Conservation (phyloP, 2,888 invertebrate species). For the Epirrhoe alternata region DNA sequence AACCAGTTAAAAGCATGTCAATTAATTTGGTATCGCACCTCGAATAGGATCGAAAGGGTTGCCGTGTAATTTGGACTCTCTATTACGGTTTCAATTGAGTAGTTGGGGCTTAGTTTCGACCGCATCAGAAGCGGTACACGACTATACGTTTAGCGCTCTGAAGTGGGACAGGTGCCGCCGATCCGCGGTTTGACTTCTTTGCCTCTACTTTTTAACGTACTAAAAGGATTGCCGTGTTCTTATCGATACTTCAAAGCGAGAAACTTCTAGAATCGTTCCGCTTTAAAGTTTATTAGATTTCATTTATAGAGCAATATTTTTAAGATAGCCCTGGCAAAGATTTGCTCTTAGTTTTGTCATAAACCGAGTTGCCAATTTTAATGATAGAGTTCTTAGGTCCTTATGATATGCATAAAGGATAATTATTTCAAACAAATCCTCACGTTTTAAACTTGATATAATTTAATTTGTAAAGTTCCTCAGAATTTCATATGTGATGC, state of each 20-base stretch:
- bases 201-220: conserved; percentile 71
- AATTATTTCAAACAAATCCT: background rate
- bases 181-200: conserved; percentile 70
- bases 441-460: background rate
- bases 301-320: conserved; percentile 17
- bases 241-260: conserved; percentile 67
- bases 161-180: conserved; percentile 47
- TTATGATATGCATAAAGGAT: background rate
- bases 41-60: conserved; percentile 75
- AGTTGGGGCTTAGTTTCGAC: conserved; percentile 78
- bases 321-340: background rate
- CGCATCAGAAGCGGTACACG: conserved; percentile 75
- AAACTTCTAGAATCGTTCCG: conserved; percentile 49
- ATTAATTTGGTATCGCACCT: conserved; percentile 68
- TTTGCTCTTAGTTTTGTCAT: background rate
- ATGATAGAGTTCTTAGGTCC: no score
- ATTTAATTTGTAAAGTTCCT: conserved; percentile 37
- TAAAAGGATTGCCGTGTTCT: conserved; percentile 83
- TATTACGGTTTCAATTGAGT: conserved; percentile 82
- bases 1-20: conserved; percentile 58
- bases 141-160: conserved; percentile 76
- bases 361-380: no score
- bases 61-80: conserved; percentile 74
- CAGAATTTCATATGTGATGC: conserved; percentile 47
- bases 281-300: conserved; percentile 39